Evolutionary conservation across 2,797 vertebrate genomes (phyloP).

Genomic region (Sebastes diploproa): DNA sequence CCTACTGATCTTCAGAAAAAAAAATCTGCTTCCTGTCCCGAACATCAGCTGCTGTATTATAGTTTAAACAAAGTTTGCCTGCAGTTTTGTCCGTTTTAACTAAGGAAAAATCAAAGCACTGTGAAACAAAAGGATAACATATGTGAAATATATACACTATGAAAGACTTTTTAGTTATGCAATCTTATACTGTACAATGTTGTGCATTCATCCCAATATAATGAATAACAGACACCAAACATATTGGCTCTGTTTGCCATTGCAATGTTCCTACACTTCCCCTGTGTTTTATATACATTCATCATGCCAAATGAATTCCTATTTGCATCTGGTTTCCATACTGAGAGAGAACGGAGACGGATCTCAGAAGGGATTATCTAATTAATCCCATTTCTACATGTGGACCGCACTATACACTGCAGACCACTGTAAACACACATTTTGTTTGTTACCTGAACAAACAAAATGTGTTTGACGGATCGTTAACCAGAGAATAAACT

Average conservation of each 20-base stretch:
- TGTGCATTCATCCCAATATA: constrained; percentile 6
- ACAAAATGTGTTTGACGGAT: neutral
- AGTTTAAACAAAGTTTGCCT: neutral
- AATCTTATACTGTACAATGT: constrained; percentile 7
- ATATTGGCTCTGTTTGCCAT: constrained; percentile 2
- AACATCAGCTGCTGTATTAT: constrained; percentile 1
- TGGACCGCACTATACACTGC: neutral
- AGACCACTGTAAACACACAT: constrained; percentile 2
- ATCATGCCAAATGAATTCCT: constrained; percentile 39
- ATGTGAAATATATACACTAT: neutral
- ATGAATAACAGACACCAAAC: constrained; percentile 19
- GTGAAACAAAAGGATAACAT: neutral
- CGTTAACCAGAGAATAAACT: neutral
- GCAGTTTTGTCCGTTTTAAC: neutral
- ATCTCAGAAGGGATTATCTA: constrained; percentile 36
- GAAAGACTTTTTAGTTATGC: neutral
- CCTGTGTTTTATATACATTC: constrained; percentile 30
- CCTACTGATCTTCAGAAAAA: neutral
- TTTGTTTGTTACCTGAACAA: constrained; percentile 11
- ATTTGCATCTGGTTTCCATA: constrained; percentile 60
- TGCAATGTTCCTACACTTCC: constrained; percentile 30
- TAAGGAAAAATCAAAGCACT: neutral
- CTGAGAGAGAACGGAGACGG: constrained; percentile 6
- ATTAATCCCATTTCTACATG: constrained; percentile 30
- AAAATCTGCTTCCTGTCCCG: neutral